phyloP scores from a whole-genome alignment of 2,113 vertebrate species.

The Coturnix japonica region DNA sequence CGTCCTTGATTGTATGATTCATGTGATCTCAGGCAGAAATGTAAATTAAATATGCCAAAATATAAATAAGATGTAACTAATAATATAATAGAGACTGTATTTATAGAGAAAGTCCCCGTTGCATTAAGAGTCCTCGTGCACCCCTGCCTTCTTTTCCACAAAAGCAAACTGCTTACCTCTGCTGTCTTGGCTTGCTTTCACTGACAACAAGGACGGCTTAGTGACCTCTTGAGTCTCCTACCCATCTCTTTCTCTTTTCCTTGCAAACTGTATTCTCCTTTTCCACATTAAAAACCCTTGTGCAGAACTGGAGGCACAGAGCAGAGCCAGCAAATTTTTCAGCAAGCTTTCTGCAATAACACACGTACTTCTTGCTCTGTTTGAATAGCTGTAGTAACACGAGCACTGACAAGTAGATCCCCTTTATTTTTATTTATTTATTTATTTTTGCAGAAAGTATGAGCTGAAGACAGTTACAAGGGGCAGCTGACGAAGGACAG shows the following conservation, averaged over 20 bases:
- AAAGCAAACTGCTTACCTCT: constrained; percentile 2
- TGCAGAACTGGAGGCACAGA: neutral
- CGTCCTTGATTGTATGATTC: neutral
- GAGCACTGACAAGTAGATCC: neutral
- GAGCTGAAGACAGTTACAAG: neutral
- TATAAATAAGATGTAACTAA: neutral
- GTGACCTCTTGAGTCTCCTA: neutral
- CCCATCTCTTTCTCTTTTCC: neutral
- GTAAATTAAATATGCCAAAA: constrained; percentile 8
- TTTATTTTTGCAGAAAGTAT: neutral
- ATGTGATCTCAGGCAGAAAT: neutral
- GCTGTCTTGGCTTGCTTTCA: neutral
- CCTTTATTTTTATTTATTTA: neutral
- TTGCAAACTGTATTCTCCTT: neutral
- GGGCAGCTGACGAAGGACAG: neutral
- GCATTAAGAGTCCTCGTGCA: neutral
- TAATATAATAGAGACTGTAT: neutral
- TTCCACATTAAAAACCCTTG: neutral
- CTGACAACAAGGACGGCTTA: neutral
- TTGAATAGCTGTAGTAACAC: neutral
- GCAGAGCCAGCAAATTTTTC: neutral
- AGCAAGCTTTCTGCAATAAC: neutral
- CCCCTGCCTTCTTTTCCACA: neutral
- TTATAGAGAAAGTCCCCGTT: neutral
- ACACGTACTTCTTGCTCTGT: neutral